Conservation (phyloP, 2,113 vertebrate species). For the Falcunculus frontatus region DNA sequence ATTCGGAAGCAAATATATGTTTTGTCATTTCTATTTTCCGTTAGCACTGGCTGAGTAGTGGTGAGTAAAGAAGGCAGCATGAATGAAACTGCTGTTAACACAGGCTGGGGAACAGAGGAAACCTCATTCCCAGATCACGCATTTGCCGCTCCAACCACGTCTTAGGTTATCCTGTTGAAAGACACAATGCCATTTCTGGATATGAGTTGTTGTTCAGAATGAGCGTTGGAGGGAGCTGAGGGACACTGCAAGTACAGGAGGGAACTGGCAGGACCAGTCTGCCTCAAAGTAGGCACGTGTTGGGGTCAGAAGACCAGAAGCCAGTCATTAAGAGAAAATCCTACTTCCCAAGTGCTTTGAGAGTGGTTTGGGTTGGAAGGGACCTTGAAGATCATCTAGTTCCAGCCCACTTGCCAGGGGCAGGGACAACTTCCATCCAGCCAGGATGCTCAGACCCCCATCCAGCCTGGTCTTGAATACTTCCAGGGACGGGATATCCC, state of each 20-base stretch:
- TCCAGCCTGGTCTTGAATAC: background rate
- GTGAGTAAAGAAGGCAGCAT: background rate
- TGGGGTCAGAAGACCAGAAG: background rate
- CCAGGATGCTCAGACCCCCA: background rate
- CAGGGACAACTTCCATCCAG: background rate
- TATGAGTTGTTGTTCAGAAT: background rate
- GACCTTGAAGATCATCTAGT: background rate
- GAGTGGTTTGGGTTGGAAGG: background rate
- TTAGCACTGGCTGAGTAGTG: background rate
- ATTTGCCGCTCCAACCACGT: background rate
- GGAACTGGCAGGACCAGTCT: background rate
- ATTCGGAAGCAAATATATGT: background rate
- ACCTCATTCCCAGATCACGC: background rate
- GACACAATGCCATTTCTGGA: background rate
- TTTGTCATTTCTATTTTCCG: background rate
- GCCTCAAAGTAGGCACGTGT: accelerated
- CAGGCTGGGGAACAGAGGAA: background rate
- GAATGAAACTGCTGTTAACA: background rate
- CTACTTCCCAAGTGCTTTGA: background rate
- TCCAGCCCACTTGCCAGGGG: background rate
- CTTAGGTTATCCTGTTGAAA: background rate
- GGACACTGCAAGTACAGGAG: background rate
- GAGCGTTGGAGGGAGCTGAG: background rate
- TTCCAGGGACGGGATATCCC: background rate
- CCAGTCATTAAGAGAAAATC: background rate